Conservation (phyloP, 2,797 vertebrate genomes). For the Monodelphis domestica region DNA sequence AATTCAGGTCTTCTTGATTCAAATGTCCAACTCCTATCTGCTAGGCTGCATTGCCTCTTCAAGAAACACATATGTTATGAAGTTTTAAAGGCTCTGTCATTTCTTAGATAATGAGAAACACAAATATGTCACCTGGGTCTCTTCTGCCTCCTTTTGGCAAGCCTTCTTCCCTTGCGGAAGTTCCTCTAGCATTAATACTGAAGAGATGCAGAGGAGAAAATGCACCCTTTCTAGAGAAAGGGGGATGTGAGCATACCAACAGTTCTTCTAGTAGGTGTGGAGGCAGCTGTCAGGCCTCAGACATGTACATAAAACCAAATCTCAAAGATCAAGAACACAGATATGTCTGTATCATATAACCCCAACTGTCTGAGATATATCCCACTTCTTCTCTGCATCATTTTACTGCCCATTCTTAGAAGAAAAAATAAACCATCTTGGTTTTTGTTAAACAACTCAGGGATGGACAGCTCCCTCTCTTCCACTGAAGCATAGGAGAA, state of each 20-base stretch:
- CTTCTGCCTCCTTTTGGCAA: constrained; percentile 74
- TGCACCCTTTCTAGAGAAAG: constrained; percentile 56
- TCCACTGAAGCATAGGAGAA: constrained; percentile 23
- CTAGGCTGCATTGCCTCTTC: not conserved
- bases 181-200: constrained; percentile 67
- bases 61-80: constrained; percentile 30
- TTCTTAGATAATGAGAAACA: constrained; percentile 73
- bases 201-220: constrained; percentile 29
- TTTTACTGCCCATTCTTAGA: constrained; percentile 62
- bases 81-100: constrained; percentile 53
- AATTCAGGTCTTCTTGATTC: not conserved
- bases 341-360: constrained; percentile 10
- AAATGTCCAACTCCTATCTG: not conserved
- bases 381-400: constrained; percentile 4
- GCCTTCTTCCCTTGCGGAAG: constrained; percentile 63
- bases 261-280: constrained; percentile 74
- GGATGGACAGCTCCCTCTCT: not conserved
- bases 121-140: constrained; percentile 71
- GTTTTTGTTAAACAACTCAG: not conserved
- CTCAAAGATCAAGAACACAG: constrained; percentile 56
- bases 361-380: constrained; percentile 34
- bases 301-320: constrained; percentile 61
- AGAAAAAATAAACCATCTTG: constrained; percentile 17
- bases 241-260: constrained; percentile 47
- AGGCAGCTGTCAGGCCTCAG: constrained; percentile 62